A percentile compares a stretch with the other conserved stretches of the same genome.
These are phyloP conservation scores for Aspidoscelis tigris DNA, from an alignment of 2,113 vertebrate species.

Conservation along the genomic window DNA sequence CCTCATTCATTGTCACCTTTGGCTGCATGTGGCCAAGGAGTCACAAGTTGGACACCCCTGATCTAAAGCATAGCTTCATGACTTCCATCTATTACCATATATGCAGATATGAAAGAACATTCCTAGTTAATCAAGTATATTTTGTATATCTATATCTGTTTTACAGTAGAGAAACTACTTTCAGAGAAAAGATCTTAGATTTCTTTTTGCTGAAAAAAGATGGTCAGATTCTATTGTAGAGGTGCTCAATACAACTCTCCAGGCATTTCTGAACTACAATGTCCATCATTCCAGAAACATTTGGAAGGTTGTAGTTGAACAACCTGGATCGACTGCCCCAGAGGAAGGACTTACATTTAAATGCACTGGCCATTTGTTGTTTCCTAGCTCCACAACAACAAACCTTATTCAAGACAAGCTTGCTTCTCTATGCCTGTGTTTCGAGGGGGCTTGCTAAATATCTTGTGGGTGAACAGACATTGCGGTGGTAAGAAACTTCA, in stretches of 20 bases:
- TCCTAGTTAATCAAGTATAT: neutral
- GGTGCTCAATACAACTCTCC: too few relatives aligned
- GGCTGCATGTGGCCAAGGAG: too few relatives aligned
- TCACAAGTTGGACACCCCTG: too few relatives aligned
- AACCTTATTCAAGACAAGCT: neutral
- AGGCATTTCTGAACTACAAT: too few relatives aligned
- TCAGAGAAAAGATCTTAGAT: neutral
- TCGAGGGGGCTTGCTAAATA: neutral
- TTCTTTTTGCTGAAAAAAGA: neutral
- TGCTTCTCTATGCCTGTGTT: neutral
- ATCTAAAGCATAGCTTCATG: neutral
- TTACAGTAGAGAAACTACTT: neutral
- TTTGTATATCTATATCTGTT: neutral
- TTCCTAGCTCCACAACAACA: neutral
- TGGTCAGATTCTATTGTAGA: too few relatives aligned
- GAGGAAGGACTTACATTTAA: neutral
- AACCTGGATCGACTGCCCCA: neutral
- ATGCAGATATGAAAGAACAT: neutral
- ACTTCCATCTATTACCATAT: neutral
- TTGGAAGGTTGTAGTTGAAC: neutral
- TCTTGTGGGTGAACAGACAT: neutral
- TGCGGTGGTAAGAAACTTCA: neutral
- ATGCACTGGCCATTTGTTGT: too few relatives aligned
- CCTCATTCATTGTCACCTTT: too few relatives aligned
- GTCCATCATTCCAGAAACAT: too few relatives aligned